A percentile compares a stretch with the other conserved stretches of the same genome.
phyloP scores from a whole-genome alignment of 1,140 invertebrate species.

The Hyposmocoma kahamanoa region DNA sequence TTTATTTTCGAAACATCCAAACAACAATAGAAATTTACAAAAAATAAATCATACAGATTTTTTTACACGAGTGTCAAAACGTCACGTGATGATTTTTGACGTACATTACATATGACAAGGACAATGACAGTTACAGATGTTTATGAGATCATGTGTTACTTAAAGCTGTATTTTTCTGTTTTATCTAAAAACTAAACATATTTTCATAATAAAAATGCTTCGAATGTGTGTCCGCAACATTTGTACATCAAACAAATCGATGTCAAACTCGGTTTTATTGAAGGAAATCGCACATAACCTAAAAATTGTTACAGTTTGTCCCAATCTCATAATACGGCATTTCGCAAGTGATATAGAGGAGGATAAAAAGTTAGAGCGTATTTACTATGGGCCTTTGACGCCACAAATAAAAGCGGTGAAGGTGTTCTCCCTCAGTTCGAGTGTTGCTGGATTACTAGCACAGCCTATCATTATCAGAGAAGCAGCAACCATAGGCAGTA shows the following conservation, averaged over 20 bases:
- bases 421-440: constrained; percentile 86
- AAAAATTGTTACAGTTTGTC: constrained; percentile 23
- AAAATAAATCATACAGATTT: too few species aligned
- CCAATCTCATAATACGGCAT: constrained; percentile 19
- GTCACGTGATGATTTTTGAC: too few species aligned
- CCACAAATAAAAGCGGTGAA: constrained; percentile 83
- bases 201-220: constrained; percentile 25
- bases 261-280: constrained; percentile 17
- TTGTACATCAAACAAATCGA: constrained; percentile 10
- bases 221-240: constrained; percentile 19
- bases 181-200: too few species aligned
- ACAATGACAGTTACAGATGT: too few species aligned
- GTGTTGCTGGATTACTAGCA: constrained; percentile 77
- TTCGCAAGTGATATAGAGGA: constrained; percentile 34
- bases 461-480: constrained; percentile 84
- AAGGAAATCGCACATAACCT: constrained; percentile 28
- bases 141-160: too few species aligned
- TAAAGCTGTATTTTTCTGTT: too few species aligned
- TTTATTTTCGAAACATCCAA: too few species aligned
- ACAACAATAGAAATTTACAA: too few species aligned
- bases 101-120: too few species aligned
- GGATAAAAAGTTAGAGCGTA: constrained; percentile 40
- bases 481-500: constrained; percentile 72
- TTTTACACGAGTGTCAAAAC: too few species aligned
- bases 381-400: constrained; percentile 77